Base-by-base conservation (phyloP, 2,113 vertebrate genomes). In the Siphamia tubifer region DNA sequence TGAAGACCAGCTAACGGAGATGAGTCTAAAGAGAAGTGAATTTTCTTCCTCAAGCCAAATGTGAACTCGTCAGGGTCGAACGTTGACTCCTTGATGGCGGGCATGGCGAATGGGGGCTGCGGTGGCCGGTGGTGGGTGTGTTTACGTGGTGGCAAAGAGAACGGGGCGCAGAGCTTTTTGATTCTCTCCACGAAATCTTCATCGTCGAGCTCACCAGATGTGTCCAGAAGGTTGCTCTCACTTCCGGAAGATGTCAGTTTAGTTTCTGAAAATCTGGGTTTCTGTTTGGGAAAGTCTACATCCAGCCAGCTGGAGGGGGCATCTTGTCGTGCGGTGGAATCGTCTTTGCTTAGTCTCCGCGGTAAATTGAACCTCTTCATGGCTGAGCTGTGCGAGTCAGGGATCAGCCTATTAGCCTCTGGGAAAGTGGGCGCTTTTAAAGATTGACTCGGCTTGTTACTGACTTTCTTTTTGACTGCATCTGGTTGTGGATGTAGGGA, bases 31-130 rank as follows among this genome's bases (percentile, higher is more conserved):
- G 8, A 62, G 58, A 92, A 78, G 31, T 62, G 3, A 51, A 88
- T 68, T 61, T 90, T 95, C 62, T 92, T 96, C 47, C 95, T 95
- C 74, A 98, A 78, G 15, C 97, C 97, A 67, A 95, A 87, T 28
- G 89, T 92, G 70, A 99, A 99, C 20, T 95, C 68, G 0, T 86
- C 93, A 1, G 94, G 93, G 73, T 99, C 96, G 69, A 98, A 95
- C 0, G 94, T 86, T 86, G 98, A 98, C 79, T 99, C 96, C 2
- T 89, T 94, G 72, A 99, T 99, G 1, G 95, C 94, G 3, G 97
- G 96, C 94, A 99, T 92, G 12, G 90, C 95, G 0, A 95, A 97
- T 10, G 93, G 91, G 3, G 95, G 95, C 28, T 93, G 87, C 2
- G 94, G 91, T 0, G 89, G 84, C 56, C 94, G 93, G 0, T 94